Percentiles rank a stretch among this genome's conserved stretches.
Evolutionary conservation across 2,113 vertebrate species (phyloP).

Genomic region (Muntiacus reevesi): DNA sequence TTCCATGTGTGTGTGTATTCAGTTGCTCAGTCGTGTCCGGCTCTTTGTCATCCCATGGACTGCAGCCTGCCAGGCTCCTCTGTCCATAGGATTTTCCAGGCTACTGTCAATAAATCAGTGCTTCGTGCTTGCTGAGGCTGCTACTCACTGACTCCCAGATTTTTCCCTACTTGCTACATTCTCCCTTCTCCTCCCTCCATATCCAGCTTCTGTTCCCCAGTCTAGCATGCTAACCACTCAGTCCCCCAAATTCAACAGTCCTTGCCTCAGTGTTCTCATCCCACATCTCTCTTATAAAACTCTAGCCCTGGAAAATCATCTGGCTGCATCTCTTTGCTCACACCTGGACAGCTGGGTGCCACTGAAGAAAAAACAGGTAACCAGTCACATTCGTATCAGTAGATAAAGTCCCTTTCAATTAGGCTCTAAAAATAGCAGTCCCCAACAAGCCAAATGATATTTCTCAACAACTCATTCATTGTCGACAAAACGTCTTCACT

Average conservation of each 20-base stretch:
- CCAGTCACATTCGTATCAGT: not conserved
- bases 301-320: not conserved
- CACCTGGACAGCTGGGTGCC: not conserved
- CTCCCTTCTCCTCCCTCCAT: not conserved
- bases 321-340: not conserved
- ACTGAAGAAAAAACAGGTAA: not conserved
- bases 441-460: not conserved
- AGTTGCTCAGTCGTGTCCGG: fast-evolving
- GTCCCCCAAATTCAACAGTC: not conserved
- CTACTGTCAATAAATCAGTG: not conserved
- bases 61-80: not conserved
- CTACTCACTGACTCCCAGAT: not conserved
- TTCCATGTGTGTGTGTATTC: not conserved
- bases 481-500: not conserved
- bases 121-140: not conserved
- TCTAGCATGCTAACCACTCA: fast-evolving
- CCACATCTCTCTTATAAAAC: not conserved
- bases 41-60: not conserved
- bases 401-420: not conserved
- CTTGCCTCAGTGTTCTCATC: not conserved
- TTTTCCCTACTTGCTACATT: not conserved
- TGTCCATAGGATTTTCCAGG: not conserved
- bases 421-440: not conserved
- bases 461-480: not conserved
- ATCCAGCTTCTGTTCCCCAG: not conserved